Base-by-base conservation (phyloP, 2,888 invertebrate species). In the Clitarchus hookeri region DNA sequence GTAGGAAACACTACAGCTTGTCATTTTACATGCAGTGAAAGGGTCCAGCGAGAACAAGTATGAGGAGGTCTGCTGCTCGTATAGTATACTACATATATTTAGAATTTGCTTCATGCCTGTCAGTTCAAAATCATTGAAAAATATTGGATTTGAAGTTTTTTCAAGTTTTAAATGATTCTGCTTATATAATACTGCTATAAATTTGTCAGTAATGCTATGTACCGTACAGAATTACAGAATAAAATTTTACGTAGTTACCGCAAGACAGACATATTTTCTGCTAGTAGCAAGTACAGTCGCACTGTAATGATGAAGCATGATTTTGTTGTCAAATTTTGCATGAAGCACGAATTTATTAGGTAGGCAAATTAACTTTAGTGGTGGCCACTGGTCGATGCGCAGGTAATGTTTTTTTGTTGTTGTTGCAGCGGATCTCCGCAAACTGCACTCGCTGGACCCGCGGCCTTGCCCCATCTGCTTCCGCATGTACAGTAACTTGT, bases 381-480 rank as follows among this genome's bases (percentile, higher is more conserved):
- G 65, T 65, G 23, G n/a, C 65, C 65, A 65, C 65, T n/a, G 48
- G 65, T 65, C 23, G n/a, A 19, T n/a, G 23, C 65, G n/a, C 65
- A 1, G 65, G 19, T 65, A 23, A 65, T 65, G 65, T 65, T 65
- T 65, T 65, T 65, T 65, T 65, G 65, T 27, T 82, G 82, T 86
- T 91, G 91, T 91, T 91, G 91, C 91, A 91, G 91, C 91, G 91
- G 91, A 91, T 91, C 91, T 91, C 90, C 91, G 92, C 90, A 92
- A 91, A 91, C 91, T 92, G 91, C 92, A 92, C 91, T 92, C 92
- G 90, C 92, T 93, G 91, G 92, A 92, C 91, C 92, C 93, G 90
- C 92, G 94, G 90, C 94, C 94, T 88, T 94, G 94, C 92, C 93
- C 93, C 89, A 93, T 93, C 91, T 94, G 94, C 92, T 93, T 93